phyloP scores from a whole-genome alignment of 2,888 invertebrate genomes.

The Rhopalosiphum nymphaeae region DNA sequence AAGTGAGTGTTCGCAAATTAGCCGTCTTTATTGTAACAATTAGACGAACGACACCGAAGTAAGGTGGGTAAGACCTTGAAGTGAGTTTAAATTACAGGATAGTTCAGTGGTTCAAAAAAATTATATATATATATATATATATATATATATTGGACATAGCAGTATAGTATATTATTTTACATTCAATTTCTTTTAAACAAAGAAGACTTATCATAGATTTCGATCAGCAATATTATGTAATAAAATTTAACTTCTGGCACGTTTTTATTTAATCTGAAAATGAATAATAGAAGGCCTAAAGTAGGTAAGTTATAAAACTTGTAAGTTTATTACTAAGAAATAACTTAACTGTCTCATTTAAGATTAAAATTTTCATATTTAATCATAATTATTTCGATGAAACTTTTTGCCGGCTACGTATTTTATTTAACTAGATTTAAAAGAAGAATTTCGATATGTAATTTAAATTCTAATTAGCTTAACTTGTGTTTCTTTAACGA shows the following conservation, averaged over 20 bases:
- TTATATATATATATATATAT: neutral
- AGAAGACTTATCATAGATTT: neutral
- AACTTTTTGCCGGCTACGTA: neutral
- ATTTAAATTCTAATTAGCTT: neutral
- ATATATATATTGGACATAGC: neutral
- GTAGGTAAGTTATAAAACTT: neutral
- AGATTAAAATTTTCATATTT: neutral
- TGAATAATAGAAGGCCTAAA: neutral
- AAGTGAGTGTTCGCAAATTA: slow-evolving; percentile 26
- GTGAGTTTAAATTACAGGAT: slow-evolving; percentile 16
- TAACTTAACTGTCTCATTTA: neutral
- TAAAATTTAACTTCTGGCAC: neutral
- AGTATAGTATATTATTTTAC: neutral
- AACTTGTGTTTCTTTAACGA: neutral
- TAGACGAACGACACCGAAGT: slow-evolving; percentile 28
- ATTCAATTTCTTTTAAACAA: slow-evolving; percentile 35
- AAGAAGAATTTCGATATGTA: neutral
- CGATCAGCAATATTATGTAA: neutral
- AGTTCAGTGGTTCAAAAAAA: slow-evolving; percentile 53
- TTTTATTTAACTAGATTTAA: neutral
- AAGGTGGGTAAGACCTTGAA: slow-evolving; percentile 50
- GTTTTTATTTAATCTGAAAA: neutral
- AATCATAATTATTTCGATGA: neutral
- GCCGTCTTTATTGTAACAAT: slow-evolving; percentile 4
- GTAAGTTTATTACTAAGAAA: neutral